A percentile compares a stretch with the other conserved stretches of the same genome.
Evolutionary conservation across 2,113 vertebrate species (phyloP).

Genomic region (Aplodontia rufa): DNA sequence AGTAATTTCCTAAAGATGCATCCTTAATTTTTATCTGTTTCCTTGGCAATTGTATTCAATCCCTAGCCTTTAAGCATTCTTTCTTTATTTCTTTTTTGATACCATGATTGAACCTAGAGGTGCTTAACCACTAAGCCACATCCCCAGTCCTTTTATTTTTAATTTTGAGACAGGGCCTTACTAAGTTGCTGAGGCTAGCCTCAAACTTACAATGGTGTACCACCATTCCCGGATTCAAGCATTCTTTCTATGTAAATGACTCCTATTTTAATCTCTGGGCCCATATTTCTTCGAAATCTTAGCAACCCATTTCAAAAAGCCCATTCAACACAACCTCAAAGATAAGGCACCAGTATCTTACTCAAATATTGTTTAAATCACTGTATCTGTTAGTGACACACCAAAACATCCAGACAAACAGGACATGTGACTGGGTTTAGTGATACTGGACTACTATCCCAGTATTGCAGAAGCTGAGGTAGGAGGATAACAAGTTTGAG

Average conservation of each 20-base stretch:
- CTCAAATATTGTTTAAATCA: neutral
- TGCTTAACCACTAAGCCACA: no score
- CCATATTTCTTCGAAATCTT: slow-evolving; percentile 1
- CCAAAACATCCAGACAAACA: neutral
- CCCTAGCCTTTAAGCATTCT: neutral
- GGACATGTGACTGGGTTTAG: neutral
- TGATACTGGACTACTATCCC: neutral
- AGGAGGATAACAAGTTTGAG: neutral
- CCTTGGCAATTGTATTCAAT: neutral
- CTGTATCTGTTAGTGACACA: neutral
- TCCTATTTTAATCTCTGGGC: neutral
- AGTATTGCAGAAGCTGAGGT: neutral
- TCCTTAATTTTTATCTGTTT: neutral
- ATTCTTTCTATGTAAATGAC: neutral
- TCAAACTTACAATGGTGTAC: no score
- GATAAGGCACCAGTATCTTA: neutral
- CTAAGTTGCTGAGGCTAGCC: no score
- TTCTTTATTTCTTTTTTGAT: no score
- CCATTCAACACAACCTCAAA: neutral
- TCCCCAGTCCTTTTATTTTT: no score
- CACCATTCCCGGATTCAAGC: no score
- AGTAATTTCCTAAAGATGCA: neutral
- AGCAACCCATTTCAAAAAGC: neutral
- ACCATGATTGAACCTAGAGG: no score
- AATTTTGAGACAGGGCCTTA: no score